phyloP scores from a whole-genome alignment of 2,113 vertebrate genomes.

The Pantherophis guttatus region DNA sequence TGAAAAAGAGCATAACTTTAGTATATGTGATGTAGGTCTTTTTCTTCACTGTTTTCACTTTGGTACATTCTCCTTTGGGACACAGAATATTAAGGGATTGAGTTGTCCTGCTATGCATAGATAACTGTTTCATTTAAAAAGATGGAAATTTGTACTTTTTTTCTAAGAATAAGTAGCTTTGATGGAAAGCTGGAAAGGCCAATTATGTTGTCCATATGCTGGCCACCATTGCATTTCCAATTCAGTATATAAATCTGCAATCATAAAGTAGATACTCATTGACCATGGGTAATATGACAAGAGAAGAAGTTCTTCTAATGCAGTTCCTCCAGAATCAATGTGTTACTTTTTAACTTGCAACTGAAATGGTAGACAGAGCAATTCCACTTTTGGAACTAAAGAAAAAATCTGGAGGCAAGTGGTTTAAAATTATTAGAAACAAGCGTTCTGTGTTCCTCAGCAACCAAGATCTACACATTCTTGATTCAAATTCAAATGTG shows the following conservation, averaged over 20 bases:
- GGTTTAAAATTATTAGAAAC: neutral
- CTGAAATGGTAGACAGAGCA: neutral
- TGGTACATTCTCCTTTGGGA: neutral
- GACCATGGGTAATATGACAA: neutral
- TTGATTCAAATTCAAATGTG: neutral
- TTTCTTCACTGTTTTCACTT: neutral
- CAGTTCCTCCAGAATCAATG: fast-evolving
- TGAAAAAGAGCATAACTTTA: neutral
- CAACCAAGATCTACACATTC: neutral
- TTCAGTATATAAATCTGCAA: neutral
- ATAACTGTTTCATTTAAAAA: neutral
- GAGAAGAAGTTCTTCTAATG: neutral
- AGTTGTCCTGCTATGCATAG: neutral
- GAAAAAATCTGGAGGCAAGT: neutral
- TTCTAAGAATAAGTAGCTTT: neutral
- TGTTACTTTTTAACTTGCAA: neutral
- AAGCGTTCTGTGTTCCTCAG: neutral
- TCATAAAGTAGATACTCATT: neutral
- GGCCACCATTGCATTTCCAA: neutral
- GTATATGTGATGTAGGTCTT: neutral
- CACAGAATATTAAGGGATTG: neutral
- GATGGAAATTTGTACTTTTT: neutral
- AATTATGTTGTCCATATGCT: neutral
- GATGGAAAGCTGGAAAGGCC: neutral
- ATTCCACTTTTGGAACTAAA: neutral